Evolutionary conservation across 2,888 invertebrate species (phyloP).

Genomic region (Nudaria mundana): DNA sequence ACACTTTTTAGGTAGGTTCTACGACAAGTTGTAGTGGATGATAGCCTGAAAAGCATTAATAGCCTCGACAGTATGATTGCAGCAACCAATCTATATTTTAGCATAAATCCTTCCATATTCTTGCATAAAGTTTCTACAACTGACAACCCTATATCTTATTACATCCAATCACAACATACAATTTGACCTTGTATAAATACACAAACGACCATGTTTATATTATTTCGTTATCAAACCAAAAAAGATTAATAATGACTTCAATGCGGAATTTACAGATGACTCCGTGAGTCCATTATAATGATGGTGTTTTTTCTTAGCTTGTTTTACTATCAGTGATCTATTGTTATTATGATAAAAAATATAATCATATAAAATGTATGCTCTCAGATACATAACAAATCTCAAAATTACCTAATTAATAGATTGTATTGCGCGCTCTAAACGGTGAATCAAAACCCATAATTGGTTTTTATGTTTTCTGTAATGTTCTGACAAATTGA

Average conservation of each 20-base stretch:
- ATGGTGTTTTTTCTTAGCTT: constrained; percentile 5
- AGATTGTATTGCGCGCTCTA: too few relatives aligned
- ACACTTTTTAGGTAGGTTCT: too few relatives aligned
- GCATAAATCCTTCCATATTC: too few relatives aligned
- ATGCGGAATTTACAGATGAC: constrained; percentile 19
- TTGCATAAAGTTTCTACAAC: too few relatives aligned
- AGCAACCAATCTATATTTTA: too few relatives aligned
- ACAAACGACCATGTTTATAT: constrained; percentile 14
- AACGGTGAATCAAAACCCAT: too few relatives aligned
- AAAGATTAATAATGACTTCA: constrained; percentile 17
- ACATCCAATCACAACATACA: constrained; percentile 14
- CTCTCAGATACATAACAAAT: neutral
- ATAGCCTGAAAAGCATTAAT: too few relatives aligned
- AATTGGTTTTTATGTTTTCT: too few relatives aligned
- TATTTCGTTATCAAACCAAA: constrained; percentile 12
- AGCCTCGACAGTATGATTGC: too few relatives aligned
- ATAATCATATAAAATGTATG: neutral
- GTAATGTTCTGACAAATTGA: too few relatives aligned
- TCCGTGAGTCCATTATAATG: constrained; percentile 12
- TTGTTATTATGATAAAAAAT: constrained; percentile 1
- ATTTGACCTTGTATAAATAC: constrained; percentile 22
- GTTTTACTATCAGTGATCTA: constrained; percentile 5
- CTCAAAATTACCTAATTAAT: too few relatives aligned
- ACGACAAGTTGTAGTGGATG: too few relatives aligned
- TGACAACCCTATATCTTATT: constrained; percentile 14